A percentile compares a stretch with the other conserved stretches of the same genome.
Evolutionary conservation across 2,888 invertebrate species (phyloP).

Genomic region (Bellardia bayeri): DNA sequence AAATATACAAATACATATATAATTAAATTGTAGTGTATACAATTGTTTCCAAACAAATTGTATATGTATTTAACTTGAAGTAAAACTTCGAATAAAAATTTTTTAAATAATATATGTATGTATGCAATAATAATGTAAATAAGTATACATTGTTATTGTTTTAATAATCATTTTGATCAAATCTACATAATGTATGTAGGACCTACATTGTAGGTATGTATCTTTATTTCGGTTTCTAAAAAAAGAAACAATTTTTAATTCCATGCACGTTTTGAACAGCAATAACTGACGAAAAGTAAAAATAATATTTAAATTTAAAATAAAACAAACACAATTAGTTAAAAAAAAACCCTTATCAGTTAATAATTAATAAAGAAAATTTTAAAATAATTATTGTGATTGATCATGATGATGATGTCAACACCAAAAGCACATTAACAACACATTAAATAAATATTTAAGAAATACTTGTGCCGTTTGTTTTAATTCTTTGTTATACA

Average conservation of each 20-base stretch:
- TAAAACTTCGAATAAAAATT: too few relatives aligned
- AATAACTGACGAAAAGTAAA: conserved; percentile 7
- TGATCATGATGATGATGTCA: conserved; percentile 13
- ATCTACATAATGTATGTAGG: not conserved
- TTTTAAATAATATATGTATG: too few relatives aligned
- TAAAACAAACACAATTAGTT: not conserved
- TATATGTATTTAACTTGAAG: too few relatives aligned
- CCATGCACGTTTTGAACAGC: not conserved
- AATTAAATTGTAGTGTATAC: too few relatives aligned
- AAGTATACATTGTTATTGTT: too few relatives aligned
- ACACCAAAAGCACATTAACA: not conserved
- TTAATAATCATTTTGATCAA: too few relatives aligned
- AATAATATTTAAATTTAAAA: conserved; percentile 3
- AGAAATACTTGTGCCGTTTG: not conserved
- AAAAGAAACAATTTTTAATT: not conserved
- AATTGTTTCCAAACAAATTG: too few relatives aligned
- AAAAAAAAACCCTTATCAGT: conserved; percentile 41
- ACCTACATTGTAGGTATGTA: too few relatives aligned
- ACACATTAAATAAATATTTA: not conserved
- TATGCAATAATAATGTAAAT: too few relatives aligned
- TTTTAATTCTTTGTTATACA: not conserved
- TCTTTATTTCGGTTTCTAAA: not conserved
- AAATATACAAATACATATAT: too few relatives aligned
- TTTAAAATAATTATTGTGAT: not conserved
- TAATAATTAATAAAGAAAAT: conserved; percentile 24